Evolutionary conservation across 1,140 invertebrate genomes (phyloP).

Genomic region (Chironomus tepperi): DNA sequence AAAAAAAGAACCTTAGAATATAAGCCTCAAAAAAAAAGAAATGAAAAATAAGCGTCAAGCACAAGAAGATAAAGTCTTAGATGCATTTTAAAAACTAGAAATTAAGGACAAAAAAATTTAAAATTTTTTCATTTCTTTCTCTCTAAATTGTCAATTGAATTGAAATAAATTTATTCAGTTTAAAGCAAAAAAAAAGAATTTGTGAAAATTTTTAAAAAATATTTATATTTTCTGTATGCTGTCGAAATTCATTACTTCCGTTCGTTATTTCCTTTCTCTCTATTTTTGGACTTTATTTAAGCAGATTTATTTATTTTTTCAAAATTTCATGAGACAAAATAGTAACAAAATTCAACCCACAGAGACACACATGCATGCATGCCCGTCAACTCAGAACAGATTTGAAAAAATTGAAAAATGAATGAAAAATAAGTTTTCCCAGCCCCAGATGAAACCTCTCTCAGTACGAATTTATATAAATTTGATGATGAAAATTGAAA

Average conservation of each 20-base stretch:
- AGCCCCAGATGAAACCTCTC: not conserved
- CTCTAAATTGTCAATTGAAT: not conserved
- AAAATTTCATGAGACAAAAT: too few species aligned
- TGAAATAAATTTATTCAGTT: not conserved
- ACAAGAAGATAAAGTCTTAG: not conserved
- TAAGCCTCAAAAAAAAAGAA: not conserved
- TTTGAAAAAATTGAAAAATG: too few species aligned
- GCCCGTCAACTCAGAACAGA: too few species aligned
- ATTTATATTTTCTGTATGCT: too few species aligned
- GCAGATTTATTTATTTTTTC: not conserved
- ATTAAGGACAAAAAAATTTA: not conserved
- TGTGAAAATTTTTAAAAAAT: not conserved
- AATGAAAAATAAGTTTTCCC: not conserved
- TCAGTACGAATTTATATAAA: not conserved
- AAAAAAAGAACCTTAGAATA: not conserved
- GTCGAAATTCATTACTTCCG: too few species aligned
- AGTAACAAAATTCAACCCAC: too few species aligned
- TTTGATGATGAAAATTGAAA: too few species aligned
- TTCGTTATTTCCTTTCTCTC: not conserved
- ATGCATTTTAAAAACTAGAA: not conserved
- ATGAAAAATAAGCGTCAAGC: not conserved
- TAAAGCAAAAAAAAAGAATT: not conserved
- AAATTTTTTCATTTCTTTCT: not conserved
- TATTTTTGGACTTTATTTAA: not conserved
- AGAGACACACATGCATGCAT: too few species aligned